Base-by-base conservation (phyloP, 1,140 invertebrate genomes). In the Nasonia longicornis region DNA sequence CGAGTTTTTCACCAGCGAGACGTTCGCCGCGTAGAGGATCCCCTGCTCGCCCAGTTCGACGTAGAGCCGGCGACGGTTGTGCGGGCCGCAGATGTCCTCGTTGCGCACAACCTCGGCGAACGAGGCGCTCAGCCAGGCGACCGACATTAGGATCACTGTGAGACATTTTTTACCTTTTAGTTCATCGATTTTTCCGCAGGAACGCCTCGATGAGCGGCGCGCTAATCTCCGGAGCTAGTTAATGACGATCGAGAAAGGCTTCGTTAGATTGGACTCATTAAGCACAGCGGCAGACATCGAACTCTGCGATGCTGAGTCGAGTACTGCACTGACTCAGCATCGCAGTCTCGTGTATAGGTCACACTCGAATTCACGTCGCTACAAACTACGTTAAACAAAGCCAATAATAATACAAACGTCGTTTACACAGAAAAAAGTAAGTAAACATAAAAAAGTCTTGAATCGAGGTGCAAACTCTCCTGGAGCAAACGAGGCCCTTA, bases 1-100 rank as follows among this genome's bases (percentile, higher is more conserved):
- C 35, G 87, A 83, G 77, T 87, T 88, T 73, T 89, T 87, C 79
- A 87, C 58, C 72, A 91, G 86, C 3, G 90, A 89, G 3, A 93
- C 89, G 86, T 94, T 94, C 77, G 90, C 91, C 1, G 92, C 93
- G 63, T 91, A 91, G 4, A 94, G 84, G 7, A 92, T 87, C 0
- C 94, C 94, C 6, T 91, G 90, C 79, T 93, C 92, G 14, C 93
- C 93, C 26, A 93, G 86, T 83, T 94, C 93, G 10, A 94, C 84
- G 81, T 94, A 94, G 48, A 94, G 86, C 16, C 93, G 88, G 26
- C 92, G 86, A 6, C 93, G 93, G 86, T 93, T 93, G 84, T 92
- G 91, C 20, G 89, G 85, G 16, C 93, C 92, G 84, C 93, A 94
- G 71, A 94, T 94, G 82, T 94, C 93, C 81, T 92, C 89, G 77